phyloP scores from a whole-genome alignment of 2,888 invertebrate genomes.

The Odontothrips loti region DNA sequence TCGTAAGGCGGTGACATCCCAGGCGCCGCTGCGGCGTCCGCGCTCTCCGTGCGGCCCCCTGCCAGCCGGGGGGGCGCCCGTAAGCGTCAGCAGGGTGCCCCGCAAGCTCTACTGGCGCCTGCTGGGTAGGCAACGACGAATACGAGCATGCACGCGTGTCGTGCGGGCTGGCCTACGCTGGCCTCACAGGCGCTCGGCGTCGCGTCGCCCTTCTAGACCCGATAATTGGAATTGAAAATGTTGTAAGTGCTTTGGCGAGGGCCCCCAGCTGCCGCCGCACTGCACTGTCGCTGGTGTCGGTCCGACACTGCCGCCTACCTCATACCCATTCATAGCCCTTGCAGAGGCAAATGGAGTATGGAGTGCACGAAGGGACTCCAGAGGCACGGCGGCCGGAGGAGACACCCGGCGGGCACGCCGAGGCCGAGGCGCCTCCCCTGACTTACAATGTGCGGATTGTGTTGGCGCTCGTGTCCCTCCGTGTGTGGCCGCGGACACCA shows the following conservation, averaged over 20 bases:
- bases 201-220: too few species aligned
- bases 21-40: neutral
- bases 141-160: too few species aligned
- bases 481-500: neutral
- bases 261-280: too few species aligned
- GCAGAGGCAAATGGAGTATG: conserved; percentile 13
- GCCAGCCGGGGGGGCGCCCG: neutral
- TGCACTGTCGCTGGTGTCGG: neutral
- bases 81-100: neutral
- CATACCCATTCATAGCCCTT: neutral
- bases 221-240: too few species aligned
- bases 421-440: conserved; percentile 1
- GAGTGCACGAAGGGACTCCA: too few species aligned
- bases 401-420: neutral
- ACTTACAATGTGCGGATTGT: conserved; percentile 15
- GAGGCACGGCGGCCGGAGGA: too few species aligned
- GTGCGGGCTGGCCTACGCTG: too few species aligned
- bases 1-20: neutral
- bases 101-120: too few species aligned
- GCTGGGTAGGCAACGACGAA: too few species aligned
- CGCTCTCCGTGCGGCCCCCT: neutral
- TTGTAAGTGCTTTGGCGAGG: too few species aligned
- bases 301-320: neutral
- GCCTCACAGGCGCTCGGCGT: too few species aligned
- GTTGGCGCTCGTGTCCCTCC: neutral